Conservation (phyloP, 1,140 invertebrate species). For the Mamestra configurata region DNA sequence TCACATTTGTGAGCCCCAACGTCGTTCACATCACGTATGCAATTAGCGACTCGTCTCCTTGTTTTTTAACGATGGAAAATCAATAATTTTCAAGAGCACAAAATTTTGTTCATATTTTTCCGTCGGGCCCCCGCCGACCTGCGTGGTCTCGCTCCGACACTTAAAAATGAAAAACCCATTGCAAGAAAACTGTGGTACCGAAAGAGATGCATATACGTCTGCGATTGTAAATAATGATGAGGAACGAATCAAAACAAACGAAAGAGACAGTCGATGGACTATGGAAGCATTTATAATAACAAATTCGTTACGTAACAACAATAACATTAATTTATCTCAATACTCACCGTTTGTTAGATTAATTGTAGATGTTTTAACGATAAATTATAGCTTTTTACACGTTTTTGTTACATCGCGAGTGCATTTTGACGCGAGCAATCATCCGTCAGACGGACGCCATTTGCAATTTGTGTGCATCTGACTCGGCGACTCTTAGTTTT, state of each 20-base stretch:
- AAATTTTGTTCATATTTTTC: conserved; percentile 85
- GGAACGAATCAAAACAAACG: conserved; percentile 80
- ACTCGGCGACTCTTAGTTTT: conserved; percentile 23
- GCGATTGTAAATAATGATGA: conserved; percentile 82
- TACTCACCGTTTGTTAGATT: conserved; percentile 65
- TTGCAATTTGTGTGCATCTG: conserved; percentile 62
- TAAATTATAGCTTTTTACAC: conserved; percentile 61
- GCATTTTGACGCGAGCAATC: conserved; percentile 73
- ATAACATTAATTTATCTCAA: conserved; percentile 48
- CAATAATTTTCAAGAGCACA: conserved; percentile 85
- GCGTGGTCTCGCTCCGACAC: conserved; percentile 75
- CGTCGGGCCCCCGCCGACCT: conserved; percentile 73
- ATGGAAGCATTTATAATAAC: conserved; percentile 69
- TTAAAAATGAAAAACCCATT: conserved; percentile 84
- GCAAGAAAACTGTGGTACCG: conserved; percentile 75
- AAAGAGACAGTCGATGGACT: conserved; percentile 71
- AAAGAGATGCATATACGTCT: conserved; percentile 79
- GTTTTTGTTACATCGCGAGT: conserved; percentile 71
- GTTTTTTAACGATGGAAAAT: conserved; percentile 84
- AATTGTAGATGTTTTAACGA: conserved; percentile 53
- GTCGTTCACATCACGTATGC: conserved; percentile 73
- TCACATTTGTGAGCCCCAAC: conserved; percentile 64
- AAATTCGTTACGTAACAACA: conserved; percentile 72
- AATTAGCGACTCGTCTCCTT: conserved; percentile 70
- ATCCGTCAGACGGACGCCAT: conserved; percentile 78